Evolutionary conservation across 1,140 invertebrate genomes (phyloP).

Genomic region (Temnothorax longispinosus): DNA sequence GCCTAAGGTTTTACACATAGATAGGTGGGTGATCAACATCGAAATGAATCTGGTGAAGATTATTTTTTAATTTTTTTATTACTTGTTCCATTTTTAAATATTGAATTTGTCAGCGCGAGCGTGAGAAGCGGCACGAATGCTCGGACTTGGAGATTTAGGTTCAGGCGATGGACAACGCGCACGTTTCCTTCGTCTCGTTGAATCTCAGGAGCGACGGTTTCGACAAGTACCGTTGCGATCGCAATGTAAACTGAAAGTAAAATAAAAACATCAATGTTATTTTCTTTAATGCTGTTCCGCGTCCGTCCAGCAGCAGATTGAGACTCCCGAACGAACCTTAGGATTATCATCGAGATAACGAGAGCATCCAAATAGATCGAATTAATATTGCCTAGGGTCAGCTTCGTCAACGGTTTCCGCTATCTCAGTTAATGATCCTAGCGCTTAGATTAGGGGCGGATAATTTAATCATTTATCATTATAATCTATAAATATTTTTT

Average conservation of each 20-base stretch:
- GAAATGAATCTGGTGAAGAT: not conserved
- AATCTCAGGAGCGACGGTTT: constrained; percentile 98
- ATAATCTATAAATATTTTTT: not conserved
- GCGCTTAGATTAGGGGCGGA: not conserved
- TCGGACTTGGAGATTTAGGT: constrained; percentile 98
- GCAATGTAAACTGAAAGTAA: constrained; percentile 87
- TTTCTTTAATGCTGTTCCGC: too few relatives aligned
- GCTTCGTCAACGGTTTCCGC: not conserved
- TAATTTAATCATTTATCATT: constrained; percentile 9
- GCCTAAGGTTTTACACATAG: not conserved
- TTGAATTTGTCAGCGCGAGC: too few relatives aligned
- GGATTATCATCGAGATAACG: not conserved
- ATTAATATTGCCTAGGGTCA: constrained; percentile 23
- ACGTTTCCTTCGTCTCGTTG: constrained; percentile 98
- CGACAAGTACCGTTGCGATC: constrained; percentile 99
- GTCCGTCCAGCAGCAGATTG: too few relatives aligned
- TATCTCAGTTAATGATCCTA: not conserved
- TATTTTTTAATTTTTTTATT: too few relatives aligned
- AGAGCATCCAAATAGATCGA: not conserved
- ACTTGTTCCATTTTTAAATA: too few relatives aligned
- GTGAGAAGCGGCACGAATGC: constrained; percentile 88
- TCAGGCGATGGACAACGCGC: constrained; percentile 99
- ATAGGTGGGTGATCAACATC: not conserved
- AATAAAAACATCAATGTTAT: too few relatives aligned
- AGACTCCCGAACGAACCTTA: too few relatives aligned